Base-by-base conservation (phyloP, 2,797 vertebrate species). In the Jordanella pulchra region DNA sequence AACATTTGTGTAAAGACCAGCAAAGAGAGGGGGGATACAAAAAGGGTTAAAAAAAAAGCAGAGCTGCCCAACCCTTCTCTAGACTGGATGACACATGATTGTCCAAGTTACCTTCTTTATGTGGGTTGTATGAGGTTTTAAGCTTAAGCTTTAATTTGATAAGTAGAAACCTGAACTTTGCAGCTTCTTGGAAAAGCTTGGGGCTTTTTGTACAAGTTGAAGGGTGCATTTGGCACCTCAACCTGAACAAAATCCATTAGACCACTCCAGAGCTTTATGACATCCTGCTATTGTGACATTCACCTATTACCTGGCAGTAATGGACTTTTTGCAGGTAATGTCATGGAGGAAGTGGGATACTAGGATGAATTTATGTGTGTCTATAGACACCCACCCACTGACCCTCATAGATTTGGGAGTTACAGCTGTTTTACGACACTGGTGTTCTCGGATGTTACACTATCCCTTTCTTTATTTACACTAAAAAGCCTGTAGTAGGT, bases 241-340 rank as follows among this genome's bases (percentile, higher is more conserved):
- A 90, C 91, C 92, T 88, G 91, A 93, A 93, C 90, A 93, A 92
- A 93, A 92, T 87, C 91, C 93, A 94, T 94, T 93, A 94, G 90
- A 89, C 87, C 83, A 87, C 93, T 93, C 90, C 87, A 91, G 84
- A 92, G 89, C 90, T 93, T 93, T 95, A 94, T 87, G 90, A 93
- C 92, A 93, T 94, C 89, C 93, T 91, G 92, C 90, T 88, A 91
- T 93, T 91, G 91, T 91, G 89, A 92, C 91, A 93, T 94, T 92
- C 88, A 89, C 71, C 91, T 89, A 93, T 94, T 93, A 95, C 92
- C 89, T 91, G 91, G 82, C 90, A 92, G 91, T 93, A 93, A 94
- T 93, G 92, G 92, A 92, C 78, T 93, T 87, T 92, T 84, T 88
- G 81, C 78, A 72, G 76, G 86, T 93, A 90, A 93, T 93, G 91